Conservation (phyloP, 1,140 invertebrate species). For the Drosophila tristis region DNA sequence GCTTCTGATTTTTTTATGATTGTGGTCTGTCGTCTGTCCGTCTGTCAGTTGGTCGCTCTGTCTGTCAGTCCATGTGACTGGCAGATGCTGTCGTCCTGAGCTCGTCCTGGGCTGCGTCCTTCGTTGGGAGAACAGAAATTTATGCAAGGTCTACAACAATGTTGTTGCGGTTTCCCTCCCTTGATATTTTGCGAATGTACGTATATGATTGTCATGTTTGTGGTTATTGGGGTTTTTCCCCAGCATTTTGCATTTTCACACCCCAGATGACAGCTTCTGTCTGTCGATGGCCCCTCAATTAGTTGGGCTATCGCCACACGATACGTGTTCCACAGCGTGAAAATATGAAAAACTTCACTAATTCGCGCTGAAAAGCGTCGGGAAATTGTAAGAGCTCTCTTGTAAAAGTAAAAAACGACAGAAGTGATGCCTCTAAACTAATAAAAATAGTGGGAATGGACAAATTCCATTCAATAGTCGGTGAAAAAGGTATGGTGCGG, state of each 20-base stretch:
- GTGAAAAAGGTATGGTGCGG: background rate
- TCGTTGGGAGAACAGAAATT: slow-evolving; percentile 19
- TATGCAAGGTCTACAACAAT: slow-evolving; percentile 48
- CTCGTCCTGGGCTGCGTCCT: slow-evolving; percentile 21
- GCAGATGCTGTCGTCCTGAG: slow-evolving; percentile 40
- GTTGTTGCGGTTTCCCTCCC: slow-evolving; percentile 43
- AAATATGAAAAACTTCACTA: too few relatives aligned
- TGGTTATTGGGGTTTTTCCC: slow-evolving; percentile 47
- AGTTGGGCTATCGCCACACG: too few relatives aligned
- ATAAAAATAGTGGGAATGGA: too few relatives aligned
- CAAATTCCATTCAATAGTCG: too few relatives aligned
- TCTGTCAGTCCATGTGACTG: slow-evolving; percentile 15
- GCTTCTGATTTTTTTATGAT: slow-evolving; percentile 76
- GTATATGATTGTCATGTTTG: slow-evolving; percentile 74
- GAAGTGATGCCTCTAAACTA: too few relatives aligned
- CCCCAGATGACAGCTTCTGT: background rate
- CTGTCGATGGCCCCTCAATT: too few relatives aligned
- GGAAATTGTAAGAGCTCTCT: too few relatives aligned
- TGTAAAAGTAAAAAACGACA: too few relatives aligned
- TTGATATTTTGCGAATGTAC: slow-evolving; percentile 24
- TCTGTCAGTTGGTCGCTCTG: background rate
- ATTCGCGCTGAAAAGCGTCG: too few relatives aligned
- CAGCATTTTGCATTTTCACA: slow-evolving; percentile 40
- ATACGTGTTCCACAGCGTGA: too few relatives aligned
- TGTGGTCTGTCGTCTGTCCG: slow-evolving; percentile 35